phyloP scores from a whole-genome alignment of 2,113 vertebrate genomes.

The Vanacampus margaritifer region DNA sequence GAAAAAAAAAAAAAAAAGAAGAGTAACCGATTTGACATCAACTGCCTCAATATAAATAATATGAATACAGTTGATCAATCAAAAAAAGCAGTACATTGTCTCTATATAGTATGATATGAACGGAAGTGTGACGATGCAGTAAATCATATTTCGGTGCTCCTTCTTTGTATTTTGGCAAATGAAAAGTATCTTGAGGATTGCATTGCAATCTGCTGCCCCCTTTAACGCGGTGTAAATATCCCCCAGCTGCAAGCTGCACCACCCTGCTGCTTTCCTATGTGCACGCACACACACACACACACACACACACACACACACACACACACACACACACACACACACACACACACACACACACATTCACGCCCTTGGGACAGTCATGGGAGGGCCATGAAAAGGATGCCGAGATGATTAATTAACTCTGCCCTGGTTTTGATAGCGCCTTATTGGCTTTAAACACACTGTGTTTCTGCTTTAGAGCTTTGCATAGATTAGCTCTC shows the following conservation, averaged over 20 bases:
- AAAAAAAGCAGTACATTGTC: not conserved
- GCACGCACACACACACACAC: conserved; percentile 5
- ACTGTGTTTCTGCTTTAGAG: conserved; percentile 46
- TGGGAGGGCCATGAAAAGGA: conserved; percentile 62
- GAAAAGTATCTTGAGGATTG: conserved; percentile 13
- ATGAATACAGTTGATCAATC: not conserved
- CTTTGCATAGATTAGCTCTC: conserved; percentile 62
- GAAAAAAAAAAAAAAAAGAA: not conserved
- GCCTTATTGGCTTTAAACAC: conserved; percentile 66
- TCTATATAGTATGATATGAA: too few relatives aligned
- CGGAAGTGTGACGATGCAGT: not conserved
- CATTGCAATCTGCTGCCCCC: conserved; percentile 57
- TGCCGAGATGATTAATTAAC: conserved; percentile 71
- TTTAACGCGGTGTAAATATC: conserved; percentile 65
- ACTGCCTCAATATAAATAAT: not conserved
- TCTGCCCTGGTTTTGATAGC: conserved; percentile 66
- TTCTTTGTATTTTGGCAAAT: not conserved
- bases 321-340: conserved; percentile 11
- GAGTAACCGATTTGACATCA: not conserved
- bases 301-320: conserved; percentile 16
- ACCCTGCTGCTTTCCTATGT: conserved; percentile 38
- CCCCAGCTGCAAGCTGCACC: conserved; percentile 66
- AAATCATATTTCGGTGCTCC: not conserved
- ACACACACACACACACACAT: conserved; percentile 11
- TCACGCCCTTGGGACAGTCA: conserved; percentile 61